Evolutionary conservation across 2,113 vertebrate genomes (phyloP).

Genomic region (Lucifuga dentata): DNA sequence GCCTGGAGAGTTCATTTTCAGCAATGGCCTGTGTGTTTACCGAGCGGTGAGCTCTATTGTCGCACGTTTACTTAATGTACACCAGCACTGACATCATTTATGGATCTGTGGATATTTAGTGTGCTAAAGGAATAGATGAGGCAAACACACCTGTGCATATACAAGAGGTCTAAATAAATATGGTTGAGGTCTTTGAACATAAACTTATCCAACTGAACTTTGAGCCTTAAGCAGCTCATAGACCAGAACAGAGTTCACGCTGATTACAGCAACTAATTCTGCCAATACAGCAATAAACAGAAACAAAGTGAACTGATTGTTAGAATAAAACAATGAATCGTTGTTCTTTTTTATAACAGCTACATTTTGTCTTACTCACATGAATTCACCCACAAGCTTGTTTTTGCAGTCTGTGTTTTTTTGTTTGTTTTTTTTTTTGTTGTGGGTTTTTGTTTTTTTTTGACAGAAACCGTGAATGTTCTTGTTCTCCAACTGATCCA

Average conservation of each 20-base stretch:
- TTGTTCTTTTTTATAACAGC: background rate
- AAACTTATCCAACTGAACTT: background rate
- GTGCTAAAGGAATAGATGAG: background rate
- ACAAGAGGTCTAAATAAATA: background rate
- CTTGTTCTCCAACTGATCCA: too few relatives aligned
- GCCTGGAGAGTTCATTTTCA: background rate
- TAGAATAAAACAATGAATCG: background rate
- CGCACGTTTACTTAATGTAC: constrained; percentile 1
- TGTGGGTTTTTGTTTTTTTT: too few relatives aligned
- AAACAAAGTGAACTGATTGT: background rate
- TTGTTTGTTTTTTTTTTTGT: too few relatives aligned
- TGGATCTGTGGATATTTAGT: background rate
- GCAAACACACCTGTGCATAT: background rate
- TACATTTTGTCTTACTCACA: too few relatives aligned
- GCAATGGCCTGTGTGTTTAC: background rate
- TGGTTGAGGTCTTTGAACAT: background rate
- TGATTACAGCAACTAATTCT: background rate
- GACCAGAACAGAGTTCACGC: background rate
- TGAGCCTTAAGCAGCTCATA: background rate
- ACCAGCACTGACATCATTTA: background rate
- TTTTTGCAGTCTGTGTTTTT: too few relatives aligned
- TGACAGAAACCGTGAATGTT: too few relatives aligned
- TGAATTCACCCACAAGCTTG: too few relatives aligned
- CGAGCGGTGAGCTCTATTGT: background rate
- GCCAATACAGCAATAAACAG: background rate